Evolutionary conservation across 2,888 invertebrate genomes (phyloP), one percentile per base, ranked within the genome.

Genomic region (Cryptus viduatorius): DNA sequence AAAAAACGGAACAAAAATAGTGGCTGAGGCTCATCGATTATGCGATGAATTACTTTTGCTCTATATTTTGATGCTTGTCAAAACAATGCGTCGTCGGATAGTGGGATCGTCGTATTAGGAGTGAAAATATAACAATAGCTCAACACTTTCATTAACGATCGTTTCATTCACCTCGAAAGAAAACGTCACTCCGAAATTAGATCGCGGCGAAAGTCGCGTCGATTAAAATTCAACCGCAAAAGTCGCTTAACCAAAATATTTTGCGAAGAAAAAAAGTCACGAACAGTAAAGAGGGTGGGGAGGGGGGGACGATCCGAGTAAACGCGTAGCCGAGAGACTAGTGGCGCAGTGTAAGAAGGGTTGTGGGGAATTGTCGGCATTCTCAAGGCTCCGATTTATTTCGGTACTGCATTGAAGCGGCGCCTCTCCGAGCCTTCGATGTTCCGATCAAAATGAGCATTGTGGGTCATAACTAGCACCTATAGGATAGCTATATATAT

Each of bases 371-470:
- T 84, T 76, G 81, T 84, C 78, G 81, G 78, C 84, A 81, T 73
- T 84, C 82, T 82, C 84, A 79, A 84, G 82, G 82, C 84, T 82
- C 84, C 79, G 76, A 79, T 82, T 84, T 84, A 79, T 84, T 84
- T 82, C 76, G 84, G 81, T 81, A 68, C 71, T 67, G 84, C 82
- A 84, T 75, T 59, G 78, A 81, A 73, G 44, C 77, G 72, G 69
- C 72, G 77, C 67, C 77, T 73, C 69, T 78, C 67, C 77, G 80
- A 81, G 73, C 46, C 69, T 75, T 75, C 81, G 37, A 71, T 71
- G 78, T 79, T 84, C 50, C 79, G 84, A 71, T 84, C 50, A 78
- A 61, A 59, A 78, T 67, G 61, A 61, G 73, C 68, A 73, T 81
- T 56, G 72, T 73, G 61, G 72, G 73, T 71, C 77, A 72, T 68